Evolutionary conservation across 2,888 invertebrate species (phyloP).

Genomic region (Nomada fabriciana): DNA sequence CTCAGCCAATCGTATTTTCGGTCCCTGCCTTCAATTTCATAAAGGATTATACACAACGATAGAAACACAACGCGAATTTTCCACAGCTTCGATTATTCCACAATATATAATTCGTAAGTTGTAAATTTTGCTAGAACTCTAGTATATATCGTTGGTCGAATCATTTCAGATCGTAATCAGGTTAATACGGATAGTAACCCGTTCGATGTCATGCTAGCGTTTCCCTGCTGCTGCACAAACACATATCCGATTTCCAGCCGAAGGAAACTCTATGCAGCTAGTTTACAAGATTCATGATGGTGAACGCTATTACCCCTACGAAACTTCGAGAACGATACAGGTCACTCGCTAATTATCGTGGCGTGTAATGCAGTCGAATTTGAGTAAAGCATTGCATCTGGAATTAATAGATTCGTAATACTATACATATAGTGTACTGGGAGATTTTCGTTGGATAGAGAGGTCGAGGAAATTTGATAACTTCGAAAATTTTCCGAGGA

Average conservation of each 20-base stretch:
- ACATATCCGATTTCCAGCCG: conserved; percentile 55
- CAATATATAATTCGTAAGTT: not conserved
- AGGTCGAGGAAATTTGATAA: too few species aligned
- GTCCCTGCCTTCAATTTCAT: not conserved
- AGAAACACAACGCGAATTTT: not conserved
- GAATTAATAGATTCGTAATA: not conserved
- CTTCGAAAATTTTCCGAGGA: too few species aligned
- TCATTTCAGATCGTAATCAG: conserved; percentile 1
- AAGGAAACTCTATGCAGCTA: conserved; percentile 52
- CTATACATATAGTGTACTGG: too few species aligned
- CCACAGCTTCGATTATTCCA: not conserved
- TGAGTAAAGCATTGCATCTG: not conserved
- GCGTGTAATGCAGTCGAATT: not conserved
- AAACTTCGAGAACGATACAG: conserved; percentile 29
- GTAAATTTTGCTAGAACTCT: not conserved
- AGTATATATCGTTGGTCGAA: not conserved
- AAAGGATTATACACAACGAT: not conserved
- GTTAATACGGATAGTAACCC: conserved; percentile 15
- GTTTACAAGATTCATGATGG: conserved; percentile 50
- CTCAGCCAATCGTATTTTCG: not conserved
- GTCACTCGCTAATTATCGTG: conserved; percentile 52
- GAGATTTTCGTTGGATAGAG: too few species aligned
- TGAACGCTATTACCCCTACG: conserved; percentile 24
- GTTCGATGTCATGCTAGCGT: conserved; percentile 22
- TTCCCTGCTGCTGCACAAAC: conserved; percentile 48